These are phyloP conservation scores for Lucifuga dentata DNA, from an alignment of 2,113 vertebrate genomes.

Conservation along the genomic window DNA sequence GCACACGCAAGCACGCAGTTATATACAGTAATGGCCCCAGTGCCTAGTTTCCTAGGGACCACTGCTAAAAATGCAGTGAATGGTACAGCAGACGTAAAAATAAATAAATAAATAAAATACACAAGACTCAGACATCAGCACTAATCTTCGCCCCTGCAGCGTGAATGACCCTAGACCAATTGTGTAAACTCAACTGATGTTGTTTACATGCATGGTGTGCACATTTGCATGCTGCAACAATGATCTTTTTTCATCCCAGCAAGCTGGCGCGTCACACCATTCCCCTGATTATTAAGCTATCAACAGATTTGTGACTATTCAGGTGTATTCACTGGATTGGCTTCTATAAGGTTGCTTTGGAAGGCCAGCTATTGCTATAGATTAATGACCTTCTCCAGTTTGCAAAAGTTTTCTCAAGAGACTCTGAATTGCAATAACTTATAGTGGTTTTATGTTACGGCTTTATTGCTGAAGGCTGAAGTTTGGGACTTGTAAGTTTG, in stretches of 20 bases:
- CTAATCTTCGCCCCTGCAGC: slow-evolving; percentile 24
- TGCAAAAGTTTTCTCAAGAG: not conserved
- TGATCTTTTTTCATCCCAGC: not conserved
- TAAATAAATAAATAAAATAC: slow-evolving; percentile 43
- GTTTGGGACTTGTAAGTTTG: slow-evolving; percentile 2
- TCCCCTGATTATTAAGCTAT: not conserved
- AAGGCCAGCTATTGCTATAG: not conserved
- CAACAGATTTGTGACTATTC: not conserved
- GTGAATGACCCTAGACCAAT: slow-evolving; percentile 6
- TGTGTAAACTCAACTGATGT: slow-evolving; percentile 1
- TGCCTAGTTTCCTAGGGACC: slow-evolving; percentile 9
- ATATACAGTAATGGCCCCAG: slow-evolving; percentile 39
- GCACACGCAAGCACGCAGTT: no score
- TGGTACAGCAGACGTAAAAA: no score
- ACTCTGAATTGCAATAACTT: not conserved
- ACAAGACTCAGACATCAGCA: slow-evolving; percentile 21
- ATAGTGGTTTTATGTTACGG: not conserved
- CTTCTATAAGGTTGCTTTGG: not conserved
- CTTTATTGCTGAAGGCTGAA: not conserved
- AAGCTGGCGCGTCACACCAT: not conserved
- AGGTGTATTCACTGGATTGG: not conserved
- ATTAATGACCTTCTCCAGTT: not conserved
- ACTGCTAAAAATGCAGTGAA: slow-evolving; percentile 57
- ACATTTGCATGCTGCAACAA: not conserved
- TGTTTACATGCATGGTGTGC: not conserved